Percentiles rank a stretch among this genome's conserved stretches.
phyloP scores from a whole-genome alignment of 1,140 invertebrate genomes.

The Calosoma granatense region DNA sequence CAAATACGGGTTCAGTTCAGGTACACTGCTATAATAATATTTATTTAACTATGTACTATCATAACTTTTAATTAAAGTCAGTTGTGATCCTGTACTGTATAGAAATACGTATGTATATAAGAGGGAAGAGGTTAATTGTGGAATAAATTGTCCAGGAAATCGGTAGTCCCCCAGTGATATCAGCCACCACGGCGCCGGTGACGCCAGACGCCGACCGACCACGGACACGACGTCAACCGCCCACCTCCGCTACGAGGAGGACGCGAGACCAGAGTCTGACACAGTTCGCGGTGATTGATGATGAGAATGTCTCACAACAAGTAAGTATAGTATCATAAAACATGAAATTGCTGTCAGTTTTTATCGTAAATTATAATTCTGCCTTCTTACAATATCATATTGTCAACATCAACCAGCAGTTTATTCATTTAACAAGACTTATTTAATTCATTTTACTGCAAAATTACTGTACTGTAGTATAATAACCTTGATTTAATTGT shows the following conservation, averaged over 20 bases:
- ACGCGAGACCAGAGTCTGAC: slow-evolving; percentile 53
- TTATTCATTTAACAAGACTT: too few relatives aligned
- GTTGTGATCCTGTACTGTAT: too few relatives aligned
- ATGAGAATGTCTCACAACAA: slow-evolving; percentile 87
- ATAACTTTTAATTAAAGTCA: background rate
- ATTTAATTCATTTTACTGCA: too few relatives aligned
- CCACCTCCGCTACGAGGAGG: slow-evolving; percentile 27
- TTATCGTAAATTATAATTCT: background rate
- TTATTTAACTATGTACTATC: background rate
- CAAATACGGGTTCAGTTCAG: slow-evolving; percentile 14
- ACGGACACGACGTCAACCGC: slow-evolving; percentile 27
- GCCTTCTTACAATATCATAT: background rate
- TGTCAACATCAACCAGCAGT: too few relatives aligned
- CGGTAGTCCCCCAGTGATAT: background rate
- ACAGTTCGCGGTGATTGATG: slow-evolving; percentile 87
- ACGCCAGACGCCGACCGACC: slow-evolving; percentile 33
- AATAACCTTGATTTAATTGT: slow-evolving; percentile 7
- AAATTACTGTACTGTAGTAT: too few relatives aligned
- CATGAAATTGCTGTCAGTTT: too few relatives aligned
- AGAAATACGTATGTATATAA: too few relatives aligned
- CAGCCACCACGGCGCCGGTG: slow-evolving; percentile 19
- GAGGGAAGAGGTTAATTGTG: too few relatives aligned
- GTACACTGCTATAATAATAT: slow-evolving; percentile 5
- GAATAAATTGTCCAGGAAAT: too few relatives aligned
- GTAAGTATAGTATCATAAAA: slow-evolving; percentile 36